Evolutionary conservation across 2,888 invertebrate genomes (phyloP).

Genomic region (Nymphalis urticae): DNA sequence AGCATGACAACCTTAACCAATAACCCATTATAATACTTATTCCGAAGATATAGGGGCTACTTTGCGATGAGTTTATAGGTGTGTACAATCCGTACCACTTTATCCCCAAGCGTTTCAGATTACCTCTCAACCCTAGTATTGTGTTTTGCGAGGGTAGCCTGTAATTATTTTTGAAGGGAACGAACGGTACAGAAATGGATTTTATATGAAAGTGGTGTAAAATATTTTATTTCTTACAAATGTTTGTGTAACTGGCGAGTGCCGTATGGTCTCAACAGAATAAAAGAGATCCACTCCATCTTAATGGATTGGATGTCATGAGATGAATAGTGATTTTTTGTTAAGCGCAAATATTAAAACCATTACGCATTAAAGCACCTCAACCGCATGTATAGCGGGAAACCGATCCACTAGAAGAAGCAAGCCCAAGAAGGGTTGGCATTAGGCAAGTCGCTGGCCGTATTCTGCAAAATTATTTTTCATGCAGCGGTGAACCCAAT

Average conservation of each 20-base stretch:
- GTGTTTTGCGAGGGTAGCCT: constrained; percentile 35
- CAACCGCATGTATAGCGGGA: too few species aligned
- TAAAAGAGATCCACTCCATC: too few species aligned
- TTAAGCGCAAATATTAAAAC: too few species aligned
- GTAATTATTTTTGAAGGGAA: constrained; percentile 41
- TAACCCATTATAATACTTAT: constrained; percentile 18
- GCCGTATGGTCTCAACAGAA: too few species aligned
- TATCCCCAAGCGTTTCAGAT: constrained; percentile 38
- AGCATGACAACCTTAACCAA: background rate
- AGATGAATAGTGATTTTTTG: too few species aligned
- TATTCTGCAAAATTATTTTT: too few species aligned
- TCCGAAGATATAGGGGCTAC: constrained; percentile 1
- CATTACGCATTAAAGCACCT: too few species aligned
- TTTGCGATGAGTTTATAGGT: constrained; percentile 5
- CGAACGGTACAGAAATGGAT: background rate
- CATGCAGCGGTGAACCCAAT: too few species aligned
- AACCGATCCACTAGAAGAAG: too few species aligned
- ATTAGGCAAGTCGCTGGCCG: too few species aligned
- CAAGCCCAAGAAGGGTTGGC: too few species aligned
- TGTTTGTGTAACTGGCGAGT: background rate
- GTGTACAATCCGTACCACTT: background rate
- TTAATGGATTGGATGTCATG: too few species aligned
- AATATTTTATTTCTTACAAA: background rate
- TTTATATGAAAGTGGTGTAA: background rate
- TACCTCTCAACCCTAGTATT: constrained; percentile 35